These are phyloP conservation scores for Brachylomia viminalis DNA, from an alignment of 2,888 invertebrate species.

Conservation along the genomic window DNA sequence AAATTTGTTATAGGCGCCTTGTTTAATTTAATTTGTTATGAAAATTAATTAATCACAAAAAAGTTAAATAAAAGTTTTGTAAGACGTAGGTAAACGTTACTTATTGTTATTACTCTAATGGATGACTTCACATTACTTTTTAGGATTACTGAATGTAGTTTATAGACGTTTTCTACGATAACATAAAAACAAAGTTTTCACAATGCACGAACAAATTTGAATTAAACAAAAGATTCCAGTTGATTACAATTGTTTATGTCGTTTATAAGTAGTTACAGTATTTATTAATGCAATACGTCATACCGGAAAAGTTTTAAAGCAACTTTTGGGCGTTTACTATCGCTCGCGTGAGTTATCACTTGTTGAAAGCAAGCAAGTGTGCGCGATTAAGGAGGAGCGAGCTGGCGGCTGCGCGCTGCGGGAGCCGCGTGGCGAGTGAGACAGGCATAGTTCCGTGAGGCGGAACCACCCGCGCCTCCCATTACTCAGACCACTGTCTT, in stretches of 20 bases:
- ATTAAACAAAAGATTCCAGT: neutral
- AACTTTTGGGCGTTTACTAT: constrained; percentile 43
- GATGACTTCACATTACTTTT: neutral
- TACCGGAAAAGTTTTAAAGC: constrained; percentile 31
- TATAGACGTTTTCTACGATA: neutral
- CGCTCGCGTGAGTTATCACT: constrained; percentile 20
- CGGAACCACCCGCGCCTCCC: constrained; percentile 15
- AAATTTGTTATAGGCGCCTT: neutral
- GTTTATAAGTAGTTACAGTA: neutral
- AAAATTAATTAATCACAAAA: too few relatives aligned
- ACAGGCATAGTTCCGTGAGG: constrained; percentile 22
- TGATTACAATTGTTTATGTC: neutral
- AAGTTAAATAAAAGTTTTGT: constrained; percentile 24
- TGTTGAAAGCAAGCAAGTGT: constrained; percentile 13
- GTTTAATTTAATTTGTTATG: neutral
- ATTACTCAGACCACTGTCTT: constrained; percentile 22
- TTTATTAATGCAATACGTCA: neutral
- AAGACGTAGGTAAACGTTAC: neutral
- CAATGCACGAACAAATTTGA: constrained; percentile 5
- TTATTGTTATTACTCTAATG: neutral
- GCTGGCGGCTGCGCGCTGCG: constrained; percentile 33
- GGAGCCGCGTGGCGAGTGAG: constrained; percentile 22
- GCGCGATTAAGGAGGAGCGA: constrained; percentile 17
- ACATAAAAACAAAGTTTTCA: neutral
- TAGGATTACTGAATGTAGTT: neutral